Evolutionary conservation across 1,140 invertebrate genomes (phyloP), one percentile per base, ranked within the genome.

Genomic region (Zaprionus taronus): DNA sequence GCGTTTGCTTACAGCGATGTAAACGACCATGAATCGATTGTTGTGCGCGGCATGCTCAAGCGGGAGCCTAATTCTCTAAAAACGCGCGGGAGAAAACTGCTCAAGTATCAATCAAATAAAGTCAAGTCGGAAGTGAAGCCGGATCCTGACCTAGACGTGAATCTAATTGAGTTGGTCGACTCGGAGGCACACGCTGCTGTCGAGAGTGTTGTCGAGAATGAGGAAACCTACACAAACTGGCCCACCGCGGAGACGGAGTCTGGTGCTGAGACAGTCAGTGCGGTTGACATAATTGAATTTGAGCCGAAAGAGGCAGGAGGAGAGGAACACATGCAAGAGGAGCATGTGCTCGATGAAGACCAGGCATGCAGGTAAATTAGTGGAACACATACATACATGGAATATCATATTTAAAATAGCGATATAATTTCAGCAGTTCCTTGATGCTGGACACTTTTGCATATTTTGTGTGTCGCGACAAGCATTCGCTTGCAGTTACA

Each of bases 221-320:
- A 65, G 7, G 69, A 77, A 58, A 62, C 75, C 1, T 80, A 72
- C 38, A 53, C 68, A 17, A 60, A 72, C 20, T 79, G 77, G 77
- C 53, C 58, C 4, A 55, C 38, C 6, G 51, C 53, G 20, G 69
- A 69, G 11, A 56, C 74, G 2, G 69, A 66, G 31, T 80, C 75
- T 4, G 63, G 28, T 2, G 65, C 63, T 22, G 78, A 68, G 17
- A 71, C 66, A 17, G 79, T 71, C 1, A 72, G 47, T 38, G 76
- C 77, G 5, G 77, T 55, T 24, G 72, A 81, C 14, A 81, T 81
- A 14, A 81, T 81, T 24, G 79, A 81, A 31, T 81, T 79, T 41
- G 77, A 81, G 49, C 79, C 79, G 17, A 81, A 79, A 20, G 51
- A 51, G 6, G 79, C 38, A 4, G 53, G 64, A 31, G 31, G 31